These are phyloP conservation scores for Syngnathus scovelli DNA, from an alignment of 2,113 vertebrate genomes.

Conservation along the genomic window DNA sequence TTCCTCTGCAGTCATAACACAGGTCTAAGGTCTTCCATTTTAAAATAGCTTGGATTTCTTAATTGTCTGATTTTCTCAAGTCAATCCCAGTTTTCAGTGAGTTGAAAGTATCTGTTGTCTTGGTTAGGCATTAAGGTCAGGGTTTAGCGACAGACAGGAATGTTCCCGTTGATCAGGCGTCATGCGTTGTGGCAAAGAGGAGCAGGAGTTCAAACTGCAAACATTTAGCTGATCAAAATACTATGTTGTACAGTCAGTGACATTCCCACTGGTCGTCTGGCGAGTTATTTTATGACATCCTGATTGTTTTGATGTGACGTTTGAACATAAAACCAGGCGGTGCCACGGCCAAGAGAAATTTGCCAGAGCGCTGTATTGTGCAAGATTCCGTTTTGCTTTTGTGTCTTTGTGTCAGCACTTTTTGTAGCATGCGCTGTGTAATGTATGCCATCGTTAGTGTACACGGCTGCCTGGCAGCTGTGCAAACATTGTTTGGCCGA, in stretches of 20 bases:
- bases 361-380: conserved; percentile 40
- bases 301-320: conserved; percentile 6
- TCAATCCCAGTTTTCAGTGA: conserved; percentile 26
- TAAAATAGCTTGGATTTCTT: background rate
- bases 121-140: conserved; percentile 44
- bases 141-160: conserved; percentile 69
- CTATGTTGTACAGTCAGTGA: conserved; percentile 42
- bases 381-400: conserved; percentile 42
- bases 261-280: conserved; percentile 26
- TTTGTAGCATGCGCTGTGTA: conserved; percentile 47
- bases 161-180: conserved; percentile 56
- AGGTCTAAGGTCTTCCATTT: background rate
- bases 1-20: conserved; percentile 29
- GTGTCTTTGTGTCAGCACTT: conserved; percentile 58
- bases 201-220: conserved; percentile 19
- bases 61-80: background rate
- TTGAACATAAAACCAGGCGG: conserved; percentile 31
- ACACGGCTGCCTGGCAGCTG: conserved; percentile 66
- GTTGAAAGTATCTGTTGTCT: conserved; percentile 21
- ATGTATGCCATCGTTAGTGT: conserved; percentile 54
- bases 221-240: conserved; percentile 66
- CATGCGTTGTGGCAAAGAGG: conserved; percentile 44
- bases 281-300: conserved; percentile 49
- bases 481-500: conserved; percentile 69
- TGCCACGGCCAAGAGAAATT: conserved; percentile 14